Evolutionary conservation across 2,797 vertebrate species (phyloP).

Genomic region (Melanotaenia boesemani): DNA sequence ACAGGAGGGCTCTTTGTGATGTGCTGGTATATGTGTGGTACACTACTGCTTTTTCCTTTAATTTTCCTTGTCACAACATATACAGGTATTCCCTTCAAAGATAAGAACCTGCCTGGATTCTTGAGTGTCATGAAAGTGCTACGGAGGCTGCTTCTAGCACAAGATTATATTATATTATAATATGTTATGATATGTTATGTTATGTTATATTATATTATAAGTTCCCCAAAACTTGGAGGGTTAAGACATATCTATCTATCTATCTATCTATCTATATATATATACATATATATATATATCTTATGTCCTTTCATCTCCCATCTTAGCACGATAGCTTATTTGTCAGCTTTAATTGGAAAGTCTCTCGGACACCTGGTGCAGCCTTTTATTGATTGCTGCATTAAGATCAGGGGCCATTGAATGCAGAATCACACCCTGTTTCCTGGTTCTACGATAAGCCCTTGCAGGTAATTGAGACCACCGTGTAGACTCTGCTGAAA

Average conservation of each 20-base stretch:
- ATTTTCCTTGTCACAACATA: constrained; percentile 56
- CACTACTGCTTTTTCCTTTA: constrained; percentile 47
- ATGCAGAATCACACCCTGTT: constrained; percentile 79
- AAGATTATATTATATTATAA: too few species aligned
- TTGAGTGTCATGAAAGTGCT: constrained; percentile 25
- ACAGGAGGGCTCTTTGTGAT: constrained; percentile 69
- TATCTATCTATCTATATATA: too few species aligned
- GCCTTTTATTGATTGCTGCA: constrained; percentile 74
- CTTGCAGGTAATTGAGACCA: constrained; percentile 42
- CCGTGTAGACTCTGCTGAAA: constrained; percentile 27
- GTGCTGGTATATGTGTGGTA: constrained; percentile 44
- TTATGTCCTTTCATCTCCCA: neutral
- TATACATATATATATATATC: too few species aligned
- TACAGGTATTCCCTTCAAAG: constrained; percentile 48
- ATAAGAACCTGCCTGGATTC: constrained; percentile 45
- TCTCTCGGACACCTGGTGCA: constrained; percentile 55
- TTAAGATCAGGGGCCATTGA: constrained; percentile 77
- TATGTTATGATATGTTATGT: too few species aligned
- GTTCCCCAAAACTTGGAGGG: too few species aligned
- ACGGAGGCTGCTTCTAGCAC: neutral
- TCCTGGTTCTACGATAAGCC: constrained; percentile 57
- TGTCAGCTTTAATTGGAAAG: constrained; percentile 79
- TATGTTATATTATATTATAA: too few species aligned
- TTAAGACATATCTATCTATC: too few species aligned
- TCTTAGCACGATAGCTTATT: constrained; percentile 68